These are phyloP conservation scores for Loriculus beryllinus DNA, from an alignment of 2,797 vertebrate species.

Conservation along the genomic window DNA sequence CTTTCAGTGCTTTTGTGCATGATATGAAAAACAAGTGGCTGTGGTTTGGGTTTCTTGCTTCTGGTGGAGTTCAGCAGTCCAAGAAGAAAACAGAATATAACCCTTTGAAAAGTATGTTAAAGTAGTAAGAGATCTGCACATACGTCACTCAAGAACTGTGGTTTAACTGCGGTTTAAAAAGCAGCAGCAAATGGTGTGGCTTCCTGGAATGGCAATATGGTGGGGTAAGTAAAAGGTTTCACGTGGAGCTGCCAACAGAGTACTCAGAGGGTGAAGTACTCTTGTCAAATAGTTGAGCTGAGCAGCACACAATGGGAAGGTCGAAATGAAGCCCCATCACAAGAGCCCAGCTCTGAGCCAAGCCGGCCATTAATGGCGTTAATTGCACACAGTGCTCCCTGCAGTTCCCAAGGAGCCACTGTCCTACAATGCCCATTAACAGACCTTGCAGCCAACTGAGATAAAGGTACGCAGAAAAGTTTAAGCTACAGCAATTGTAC, in stretches of 20 bases:
- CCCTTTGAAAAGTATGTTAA: background rate
- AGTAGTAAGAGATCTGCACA: background rate
- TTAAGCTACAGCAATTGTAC: background rate
- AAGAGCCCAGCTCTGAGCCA: fast-evolving
- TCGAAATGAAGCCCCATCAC: fast-evolving
- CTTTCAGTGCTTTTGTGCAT: background rate
- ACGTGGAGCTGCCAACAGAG: background rate
- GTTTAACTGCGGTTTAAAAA: constrained; percentile 51
- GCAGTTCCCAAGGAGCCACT: fast-evolving
- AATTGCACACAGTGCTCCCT: fast-evolving
- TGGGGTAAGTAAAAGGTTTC: background rate
- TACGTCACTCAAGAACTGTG: background rate
- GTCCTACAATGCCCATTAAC: fast-evolving
- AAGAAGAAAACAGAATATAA: constrained; percentile 34
- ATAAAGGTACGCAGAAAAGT: fast-evolving
- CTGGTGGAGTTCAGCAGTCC: background rate
- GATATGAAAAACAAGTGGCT: constrained; percentile 54
- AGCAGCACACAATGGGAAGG: background rate
- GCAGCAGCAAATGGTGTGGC: background rate
- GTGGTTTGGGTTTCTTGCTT: constrained; percentile 36
- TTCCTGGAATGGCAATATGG: background rate
- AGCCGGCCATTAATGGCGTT: fast-evolving
- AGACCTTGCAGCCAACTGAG: fast-evolving
- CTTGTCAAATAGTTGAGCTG: background rate
- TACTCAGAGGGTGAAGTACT: background rate